Conservation (phyloP, 2,888 invertebrate species). For the Nomada goodeniana region DNA sequence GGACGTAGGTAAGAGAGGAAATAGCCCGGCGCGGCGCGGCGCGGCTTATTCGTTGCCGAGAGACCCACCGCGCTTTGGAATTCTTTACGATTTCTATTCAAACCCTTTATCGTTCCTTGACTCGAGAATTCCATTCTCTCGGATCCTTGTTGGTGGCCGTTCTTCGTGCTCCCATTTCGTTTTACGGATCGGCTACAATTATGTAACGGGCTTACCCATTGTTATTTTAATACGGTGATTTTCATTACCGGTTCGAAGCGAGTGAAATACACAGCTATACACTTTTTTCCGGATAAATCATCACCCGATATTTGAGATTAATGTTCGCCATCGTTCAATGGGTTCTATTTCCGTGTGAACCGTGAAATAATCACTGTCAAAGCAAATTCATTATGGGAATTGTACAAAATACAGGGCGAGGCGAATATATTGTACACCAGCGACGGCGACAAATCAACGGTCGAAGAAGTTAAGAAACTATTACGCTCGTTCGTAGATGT, state of each 20-base stretch:
- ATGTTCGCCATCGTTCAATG: no score
- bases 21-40: slow-evolving; percentile 16
- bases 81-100: slow-evolving; percentile 72
- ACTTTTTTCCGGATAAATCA: no score
- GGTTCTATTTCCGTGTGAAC: no score
- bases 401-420: no score
- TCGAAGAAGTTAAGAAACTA: slow-evolving; percentile 1
- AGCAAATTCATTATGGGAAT: no score
- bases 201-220: neutral
- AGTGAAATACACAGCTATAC: no score
- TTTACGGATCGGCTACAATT: neutral
- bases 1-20: slow-evolving; percentile 55
- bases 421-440: no score
- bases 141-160: slow-evolving; percentile 8
- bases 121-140: slow-evolving; percentile 58
- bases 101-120: slow-evolving; percentile 65
- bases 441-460: neutral
- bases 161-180: slow-evolving; percentile 21
- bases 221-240: neutral
- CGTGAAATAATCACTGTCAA: no score
- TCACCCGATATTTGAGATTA: no score
- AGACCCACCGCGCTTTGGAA: slow-evolving; percentile 62
- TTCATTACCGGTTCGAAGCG: neutral
- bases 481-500: slow-evolving; percentile 8
- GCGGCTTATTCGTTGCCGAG: slow-evolving; percentile 48